Evolutionary conservation across 2,113 vertebrate genomes (phyloP).

Genomic region (Hystrix brachyura): DNA sequence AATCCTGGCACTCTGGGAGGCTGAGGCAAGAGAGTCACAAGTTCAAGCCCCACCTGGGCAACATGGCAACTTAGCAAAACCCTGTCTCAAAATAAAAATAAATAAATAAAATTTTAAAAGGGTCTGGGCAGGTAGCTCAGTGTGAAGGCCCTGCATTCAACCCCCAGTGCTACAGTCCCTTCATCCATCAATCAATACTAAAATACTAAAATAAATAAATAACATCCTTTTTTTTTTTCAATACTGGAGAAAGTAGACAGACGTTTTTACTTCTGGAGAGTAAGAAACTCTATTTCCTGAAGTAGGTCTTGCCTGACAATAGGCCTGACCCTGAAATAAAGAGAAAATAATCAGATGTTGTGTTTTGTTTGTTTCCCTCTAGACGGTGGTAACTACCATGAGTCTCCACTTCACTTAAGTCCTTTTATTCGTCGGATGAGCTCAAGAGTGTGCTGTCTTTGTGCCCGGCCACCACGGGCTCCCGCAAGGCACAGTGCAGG

Average conservation of each 20-base stretch:
- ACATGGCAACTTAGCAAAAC: background rate
- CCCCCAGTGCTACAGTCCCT: background rate
- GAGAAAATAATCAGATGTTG: background rate
- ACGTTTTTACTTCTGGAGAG: background rate
- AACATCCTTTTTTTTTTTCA: background rate
- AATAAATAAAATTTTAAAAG: background rate
- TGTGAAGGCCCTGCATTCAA: background rate
- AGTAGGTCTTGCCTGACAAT: background rate
- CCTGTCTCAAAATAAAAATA: background rate
- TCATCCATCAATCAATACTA: background rate
- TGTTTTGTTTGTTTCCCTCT: background rate
- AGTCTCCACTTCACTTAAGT: conserved; percentile 58
- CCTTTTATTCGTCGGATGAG: conserved; percentile 41
- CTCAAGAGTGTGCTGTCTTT: background rate
- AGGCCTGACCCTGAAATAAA: background rate
- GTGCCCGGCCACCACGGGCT: background rate
- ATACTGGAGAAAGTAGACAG: background rate
- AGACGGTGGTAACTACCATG: background rate
- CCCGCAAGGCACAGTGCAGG: background rate
- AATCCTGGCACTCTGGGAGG: background rate
- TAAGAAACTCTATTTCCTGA: background rate
- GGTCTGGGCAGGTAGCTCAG: background rate
- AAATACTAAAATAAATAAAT: background rate
- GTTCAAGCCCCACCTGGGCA: background rate
- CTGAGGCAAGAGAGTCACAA: background rate